Evolutionary conservation across 53 echinoderm and acorn worm species (phyloP), one percentile per base, ranked within the genome.

Genomic region (Zoroaster sp.): DNA sequence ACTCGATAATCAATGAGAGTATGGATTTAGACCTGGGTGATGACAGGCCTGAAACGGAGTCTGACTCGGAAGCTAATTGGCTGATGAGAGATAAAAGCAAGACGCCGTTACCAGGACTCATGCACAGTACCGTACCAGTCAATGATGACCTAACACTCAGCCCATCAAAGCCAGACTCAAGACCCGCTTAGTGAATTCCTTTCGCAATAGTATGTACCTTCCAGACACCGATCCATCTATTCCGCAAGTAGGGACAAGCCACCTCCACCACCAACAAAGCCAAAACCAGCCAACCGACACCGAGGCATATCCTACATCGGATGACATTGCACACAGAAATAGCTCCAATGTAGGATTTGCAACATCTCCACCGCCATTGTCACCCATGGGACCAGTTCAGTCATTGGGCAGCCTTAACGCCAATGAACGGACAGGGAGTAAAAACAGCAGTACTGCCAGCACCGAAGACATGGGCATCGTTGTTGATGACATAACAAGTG

Each of bases 1-100:
- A 99, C 74, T 94, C 99, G 12, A 89, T 96, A 18, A 93, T 99
- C 33, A 90, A 90, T 72, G 99, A 96, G 76, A 95, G 90, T 43
- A 89, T 93, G 88, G 89, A 83, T 59, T 79, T 91, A 81, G 91
- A 91, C 54, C 30, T 69, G 36, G 72, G 53, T 33, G 90, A 63
- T 40, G 68, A 43, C 46, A 52, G 67, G 15, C 66, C 37, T 4
- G 40, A 78, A 15, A 69, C 23, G 28, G 66, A 55, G 33, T 55
- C 55, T 0, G 66, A 52, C 42, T 82, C 82, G 20, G 66, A 72
- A 35, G 35, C 73, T 3, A 89, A 80, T 47, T 89, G 81, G 55
- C 53, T 89, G 6, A 73, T 89, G 63, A 80, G 81, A 51, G 82
- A 89, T 42, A 89, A 89, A 11, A 73, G 33, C 46, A 82, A 89